Base-by-base conservation (phyloP, 2,113 vertebrate genomes). In the Hyperoodon ampullatus region DNA sequence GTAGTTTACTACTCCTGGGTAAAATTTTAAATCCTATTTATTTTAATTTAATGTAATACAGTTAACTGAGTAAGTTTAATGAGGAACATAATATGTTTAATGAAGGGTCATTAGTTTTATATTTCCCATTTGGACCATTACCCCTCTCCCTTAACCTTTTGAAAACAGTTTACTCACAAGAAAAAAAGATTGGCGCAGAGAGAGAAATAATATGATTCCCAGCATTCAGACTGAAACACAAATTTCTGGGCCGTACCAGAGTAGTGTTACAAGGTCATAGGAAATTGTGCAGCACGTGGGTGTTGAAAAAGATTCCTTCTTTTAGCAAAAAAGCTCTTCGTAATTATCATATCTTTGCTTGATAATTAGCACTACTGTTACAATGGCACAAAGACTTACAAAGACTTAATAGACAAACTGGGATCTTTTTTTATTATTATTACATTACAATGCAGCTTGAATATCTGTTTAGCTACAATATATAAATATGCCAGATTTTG, bases 321-420 rank as follows among this genome's bases (percentile, higher is more conserved):
- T 99, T 99, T 99, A 98, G 98, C 33, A 87, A 99, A 99, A 99
- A 99, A 99, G 98, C 98, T 98, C 98, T 98, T 98, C 98, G 97
- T 99, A 99, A 99, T 99, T 99, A 99, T 99, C 98, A 97, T 99
- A 98, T 99, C 98, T 99, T 99, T 99, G 98, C 98, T 99, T 98
- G 98, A 98, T 99, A 99, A 99, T 99, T 99, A 99, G 98, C 98
- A 97, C 98, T 98, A 98, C 98, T 98, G 97, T 98, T 99, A 98
- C 98, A 99, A 98, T 98, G 98, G 97, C 98, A 99, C 98, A 94
- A 97, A 98, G 98, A 98, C 97, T 82, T 97, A 95, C 97, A 98
- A 98, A 98, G 98, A 96, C 98, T 98, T 96, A 98, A 98, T 97
- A 98, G 98, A 98, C 98, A 98, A 97, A 98, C 98, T 98, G 97